These are phyloP conservation scores for Ferrisia virgata DNA, from an alignment of 2,888 invertebrate genomes.

Conservation along the genomic window DNA sequence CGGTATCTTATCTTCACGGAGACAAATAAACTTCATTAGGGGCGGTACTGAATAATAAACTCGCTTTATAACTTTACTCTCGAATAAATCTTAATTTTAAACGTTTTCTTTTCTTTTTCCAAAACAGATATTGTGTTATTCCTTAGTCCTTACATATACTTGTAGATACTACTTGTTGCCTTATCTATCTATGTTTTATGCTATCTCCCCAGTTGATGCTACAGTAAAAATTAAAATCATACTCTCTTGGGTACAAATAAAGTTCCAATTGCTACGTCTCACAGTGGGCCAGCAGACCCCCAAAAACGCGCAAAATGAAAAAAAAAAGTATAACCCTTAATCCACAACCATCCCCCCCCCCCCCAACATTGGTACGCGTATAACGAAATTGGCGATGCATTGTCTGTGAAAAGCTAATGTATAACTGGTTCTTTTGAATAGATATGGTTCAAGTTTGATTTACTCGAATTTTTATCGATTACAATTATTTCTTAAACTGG, in stretches of 20 bases:
- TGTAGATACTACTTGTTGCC: neutral
- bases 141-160: neutral
- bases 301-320: too few relatives aligned
- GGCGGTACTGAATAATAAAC: slow-evolving; percentile 16
- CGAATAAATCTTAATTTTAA: slow-evolving; percentile 19
- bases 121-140: neutral
- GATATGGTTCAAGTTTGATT: too few relatives aligned
- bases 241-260: neutral
- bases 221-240: neutral
- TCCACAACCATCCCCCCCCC: too few relatives aligned
- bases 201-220: neutral
- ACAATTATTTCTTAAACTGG: too few relatives aligned
- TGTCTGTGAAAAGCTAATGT: too few relatives aligned
- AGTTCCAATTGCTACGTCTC: neutral
- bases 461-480: too few relatives aligned
- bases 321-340: too few relatives aligned
- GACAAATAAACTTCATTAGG: neutral
- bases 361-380: too few relatives aligned
- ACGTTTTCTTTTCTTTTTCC: neutral
- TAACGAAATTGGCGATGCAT: too few relatives aligned
- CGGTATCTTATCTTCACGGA: neutral
- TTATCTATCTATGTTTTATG: neutral
- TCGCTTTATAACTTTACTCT: neutral
- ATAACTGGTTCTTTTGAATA: too few relatives aligned
- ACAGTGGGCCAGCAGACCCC: too few relatives aligned